Evolutionary conservation across 2,113 vertebrate genomes (phyloP).

Genomic region (Psittacula cyanocephala): DNA sequence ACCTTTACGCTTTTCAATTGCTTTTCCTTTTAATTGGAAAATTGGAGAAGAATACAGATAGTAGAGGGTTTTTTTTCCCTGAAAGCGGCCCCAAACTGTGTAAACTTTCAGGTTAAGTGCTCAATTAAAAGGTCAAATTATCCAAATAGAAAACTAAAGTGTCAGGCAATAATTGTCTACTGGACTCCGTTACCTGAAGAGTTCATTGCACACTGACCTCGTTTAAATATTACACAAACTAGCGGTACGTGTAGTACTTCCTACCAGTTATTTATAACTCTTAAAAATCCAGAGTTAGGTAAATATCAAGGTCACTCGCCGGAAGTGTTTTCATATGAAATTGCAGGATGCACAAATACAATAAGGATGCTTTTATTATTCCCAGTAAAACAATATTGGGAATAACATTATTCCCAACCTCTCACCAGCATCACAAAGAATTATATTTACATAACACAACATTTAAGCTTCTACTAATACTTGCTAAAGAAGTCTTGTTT

Average conservation of each 20-base stretch:
- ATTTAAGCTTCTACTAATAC: background rate
- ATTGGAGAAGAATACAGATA: background rate
- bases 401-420: background rate
- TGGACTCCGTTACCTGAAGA: conserved; percentile 46
- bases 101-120: conserved; percentile 50
- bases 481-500: background rate
- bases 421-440: background rate
- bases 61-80: accelerated
- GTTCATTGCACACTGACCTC: conserved; percentile 18
- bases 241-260: background rate
- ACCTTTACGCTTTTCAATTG: accelerated
- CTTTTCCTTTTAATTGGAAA: background rate
- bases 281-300: background rate
- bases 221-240: conserved; percentile 3
- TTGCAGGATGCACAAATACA: background rate
- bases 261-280: conserved; percentile 23
- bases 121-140: conserved; percentile 62
- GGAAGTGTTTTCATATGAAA: background rate
- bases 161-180: conserved; percentile 60
- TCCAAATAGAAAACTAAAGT: conserved; percentile 13
- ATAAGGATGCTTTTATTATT: background rate
- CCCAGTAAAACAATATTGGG: background rate
- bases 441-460: background rate
- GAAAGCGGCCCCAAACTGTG: background rate
- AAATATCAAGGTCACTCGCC: background rate